Conservation (phyloP, 2,113 vertebrate genomes). For the Casuarius casuarius region DNA sequence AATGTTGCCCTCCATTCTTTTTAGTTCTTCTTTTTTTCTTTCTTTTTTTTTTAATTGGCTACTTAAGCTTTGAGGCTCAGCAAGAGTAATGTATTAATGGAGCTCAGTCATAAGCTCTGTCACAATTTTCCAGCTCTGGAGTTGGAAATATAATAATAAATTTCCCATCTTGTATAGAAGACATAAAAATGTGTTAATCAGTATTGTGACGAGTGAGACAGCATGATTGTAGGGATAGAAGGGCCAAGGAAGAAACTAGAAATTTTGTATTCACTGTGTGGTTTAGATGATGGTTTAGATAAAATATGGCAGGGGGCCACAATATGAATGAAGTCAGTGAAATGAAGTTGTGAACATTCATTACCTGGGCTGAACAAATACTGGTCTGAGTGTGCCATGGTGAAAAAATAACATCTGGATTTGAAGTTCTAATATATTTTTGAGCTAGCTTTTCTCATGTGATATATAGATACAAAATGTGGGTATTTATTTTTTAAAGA, state of each 20-base stretch:
- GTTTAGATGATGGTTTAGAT: background rate
- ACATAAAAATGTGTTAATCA: background rate
- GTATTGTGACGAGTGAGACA: background rate
- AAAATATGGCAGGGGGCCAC: background rate
- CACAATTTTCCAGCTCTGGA: background rate
- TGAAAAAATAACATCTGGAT: background rate
- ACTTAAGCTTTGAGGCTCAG: background rate
- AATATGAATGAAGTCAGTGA: background rate
- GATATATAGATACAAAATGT: background rate
- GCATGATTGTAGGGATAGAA: background rate
- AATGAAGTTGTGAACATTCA: background rate
- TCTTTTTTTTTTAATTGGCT: background rate
- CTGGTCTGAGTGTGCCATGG: background rate
- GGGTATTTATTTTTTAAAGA: background rate
- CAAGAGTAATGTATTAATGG: background rate
- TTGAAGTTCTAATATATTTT: background rate
- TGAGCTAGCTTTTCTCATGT: background rate
- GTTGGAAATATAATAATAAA: background rate
- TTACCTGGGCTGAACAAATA: background rate
- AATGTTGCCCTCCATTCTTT: background rate
- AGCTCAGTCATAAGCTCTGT: background rate
- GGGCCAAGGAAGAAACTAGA: background rate
- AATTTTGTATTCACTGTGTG: background rate
- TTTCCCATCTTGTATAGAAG: background rate
- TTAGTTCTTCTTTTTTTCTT: no score